Conservation (phyloP, 2,797 vertebrate species). For the Chelonia mydas region DNA sequence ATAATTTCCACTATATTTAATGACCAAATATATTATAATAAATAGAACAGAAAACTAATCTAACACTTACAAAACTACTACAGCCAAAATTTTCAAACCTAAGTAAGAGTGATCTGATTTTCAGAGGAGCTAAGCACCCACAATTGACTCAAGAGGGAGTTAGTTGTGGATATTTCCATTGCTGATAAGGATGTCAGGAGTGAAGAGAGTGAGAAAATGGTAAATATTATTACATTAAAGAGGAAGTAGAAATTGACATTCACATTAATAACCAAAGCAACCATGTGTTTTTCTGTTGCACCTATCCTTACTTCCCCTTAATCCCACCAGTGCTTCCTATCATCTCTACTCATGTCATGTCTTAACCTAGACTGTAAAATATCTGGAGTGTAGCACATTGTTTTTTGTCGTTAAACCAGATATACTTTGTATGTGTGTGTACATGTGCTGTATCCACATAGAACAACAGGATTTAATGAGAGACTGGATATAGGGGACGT, state of each 20-base stretch:
- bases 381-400: neutral
- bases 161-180: neutral
- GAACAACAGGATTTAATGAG: neutral
- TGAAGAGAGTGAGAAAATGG: neutral
- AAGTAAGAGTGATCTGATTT: neutral
- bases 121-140: neutral
- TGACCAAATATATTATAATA: neutral
- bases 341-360: neutral
- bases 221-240: neutral
- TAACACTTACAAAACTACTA: neutral
- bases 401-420: neutral
- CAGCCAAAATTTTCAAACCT: neutral
- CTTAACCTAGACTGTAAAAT: neutral
- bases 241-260: neutral
- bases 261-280: neutral
- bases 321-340: neutral
- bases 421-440: neutral
- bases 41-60: neutral
- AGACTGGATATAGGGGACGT: neutral
- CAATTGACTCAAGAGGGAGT: neutral
- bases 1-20: neutral
- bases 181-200: neutral
- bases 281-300: neutral
- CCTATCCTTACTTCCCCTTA: neutral
- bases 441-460: neutral